Conservation (phyloP, 2,797 vertebrate species). For the Fringilla coelebs region DNA sequence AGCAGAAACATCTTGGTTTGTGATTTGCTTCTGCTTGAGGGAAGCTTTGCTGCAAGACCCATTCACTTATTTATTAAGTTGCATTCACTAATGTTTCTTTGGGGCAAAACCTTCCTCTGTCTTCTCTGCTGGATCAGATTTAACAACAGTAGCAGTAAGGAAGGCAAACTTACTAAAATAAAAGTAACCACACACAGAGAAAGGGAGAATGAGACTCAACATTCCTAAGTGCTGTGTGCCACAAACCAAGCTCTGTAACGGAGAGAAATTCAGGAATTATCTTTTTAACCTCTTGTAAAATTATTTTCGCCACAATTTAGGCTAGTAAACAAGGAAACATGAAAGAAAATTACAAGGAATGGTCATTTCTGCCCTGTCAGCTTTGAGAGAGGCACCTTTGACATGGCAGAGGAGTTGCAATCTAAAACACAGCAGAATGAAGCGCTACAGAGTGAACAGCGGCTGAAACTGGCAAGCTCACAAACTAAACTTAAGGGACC, state of each 20-base stretch:
- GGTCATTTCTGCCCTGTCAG: background rate
- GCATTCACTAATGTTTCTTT: background rate
- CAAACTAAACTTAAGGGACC: background rate
- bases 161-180: background rate
- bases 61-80: background rate
- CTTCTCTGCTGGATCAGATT: background rate
- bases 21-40: background rate
- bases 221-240: background rate
- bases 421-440: background rate
- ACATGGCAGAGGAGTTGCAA: background rate
- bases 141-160: background rate
- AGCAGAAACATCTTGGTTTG: background rate
- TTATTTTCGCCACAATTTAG: background rate
- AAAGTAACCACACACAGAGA: background rate
- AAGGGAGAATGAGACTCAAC: background rate
- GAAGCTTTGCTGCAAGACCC: background rate
- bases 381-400: background rate
- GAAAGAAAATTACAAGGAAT: background rate
- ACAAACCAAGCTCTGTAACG: background rate
- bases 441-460: background rate
- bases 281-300: background rate
- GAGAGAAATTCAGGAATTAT: background rate
- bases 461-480: background rate
- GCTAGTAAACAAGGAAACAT: background rate
- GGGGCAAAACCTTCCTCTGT: background rate